A percentile compares a stretch with the other conserved stretches of the same genome.
Conservation (phyloP, 2,888 invertebrate species). For the Megastigmus dorsalis region DNA sequence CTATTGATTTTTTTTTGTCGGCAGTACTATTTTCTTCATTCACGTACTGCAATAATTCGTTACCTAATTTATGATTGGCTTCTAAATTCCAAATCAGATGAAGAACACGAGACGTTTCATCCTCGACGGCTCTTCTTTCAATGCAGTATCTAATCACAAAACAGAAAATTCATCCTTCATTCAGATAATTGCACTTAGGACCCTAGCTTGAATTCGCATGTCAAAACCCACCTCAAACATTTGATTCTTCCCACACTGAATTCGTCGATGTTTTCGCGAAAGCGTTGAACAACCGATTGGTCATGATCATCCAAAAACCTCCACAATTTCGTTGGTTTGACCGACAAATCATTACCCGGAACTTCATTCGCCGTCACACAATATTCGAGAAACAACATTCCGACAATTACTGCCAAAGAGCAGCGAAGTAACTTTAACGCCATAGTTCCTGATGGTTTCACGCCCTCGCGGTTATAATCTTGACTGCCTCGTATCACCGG, state of each 20-base stretch:
- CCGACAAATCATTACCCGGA: background rate
- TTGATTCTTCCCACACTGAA: conserved; percentile 34
- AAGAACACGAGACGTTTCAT: conserved; percentile 16
- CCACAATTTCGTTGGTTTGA: conserved; percentile 42
- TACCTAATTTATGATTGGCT: conserved; percentile 26
- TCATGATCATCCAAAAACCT: conserved; percentile 29
- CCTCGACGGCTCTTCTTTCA: background rate
- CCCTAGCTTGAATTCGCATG: background rate
- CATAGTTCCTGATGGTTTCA: background rate
- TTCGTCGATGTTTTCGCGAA: conserved; percentile 30
- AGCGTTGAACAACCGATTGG: conserved; percentile 4
- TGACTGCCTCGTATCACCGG: background rate
- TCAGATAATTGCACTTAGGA: background rate
- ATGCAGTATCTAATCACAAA: conserved; percentile 43
- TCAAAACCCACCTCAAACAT: conserved; percentile 42
- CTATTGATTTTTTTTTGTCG: too few species aligned
- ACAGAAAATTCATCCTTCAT: background rate
- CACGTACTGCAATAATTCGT: too few species aligned
- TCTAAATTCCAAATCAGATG: conserved; percentile 45
- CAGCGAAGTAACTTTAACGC: background rate
- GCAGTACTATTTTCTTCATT: too few species aligned
- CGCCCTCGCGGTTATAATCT: conserved; percentile 3
- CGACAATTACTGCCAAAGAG: background rate
- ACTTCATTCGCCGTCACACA: background rate
- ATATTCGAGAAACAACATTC: background rate